Base-by-base conservation (phyloP, 2,888 invertebrate genomes). In the Lycophotia porphyrea region DNA sequence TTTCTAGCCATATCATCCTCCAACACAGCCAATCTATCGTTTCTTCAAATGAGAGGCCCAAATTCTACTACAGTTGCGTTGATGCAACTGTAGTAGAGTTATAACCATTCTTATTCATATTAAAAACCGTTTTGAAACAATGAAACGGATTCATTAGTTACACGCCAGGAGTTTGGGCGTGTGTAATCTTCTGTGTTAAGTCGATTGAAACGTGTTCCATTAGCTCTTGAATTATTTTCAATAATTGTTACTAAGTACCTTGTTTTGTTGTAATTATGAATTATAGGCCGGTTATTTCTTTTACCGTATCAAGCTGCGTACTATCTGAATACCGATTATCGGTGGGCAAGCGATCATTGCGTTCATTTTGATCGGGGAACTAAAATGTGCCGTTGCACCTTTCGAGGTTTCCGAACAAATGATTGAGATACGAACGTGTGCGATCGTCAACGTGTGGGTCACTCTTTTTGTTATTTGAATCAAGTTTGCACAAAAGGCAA, bases 121-220 rank as follows among this genome's bases (percentile, higher is more conserved):
- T 64, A 49, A 61, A 80, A 74, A 84, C 72, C 63, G 70, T 80
- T 81, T 76, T 76, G 71, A 84, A 86, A 88, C 87, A 88, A 88
- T 87, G 81, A 78, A 82, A 77, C 71, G 74, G 81, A 71, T 79
- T 81, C 81, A 82, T 88, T 87, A 87, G 86, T 88, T 77, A 86
- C 85, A 85, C 83, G 64, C 68, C 55, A 81, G 80, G 76, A 84
- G 69, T 86, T 85, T 84, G 76, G 78, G 65, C 76, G 71, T 84
- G 71, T 76, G 82, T 82, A 80, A 87, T 86, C 76, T 83, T 79
- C 49, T 75, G 76, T 87, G 81, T 80, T 82, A 85, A 88, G 70
- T 83, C 79, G 81, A 80, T 80, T 81, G 71, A 70, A 71, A 81
- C 79, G 58, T 80, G 73, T 84, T 84, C 39, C 60, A 81, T 86